Conservation (phyloP, 2,888 invertebrate species). For the Drosophila meridiana region DNA sequence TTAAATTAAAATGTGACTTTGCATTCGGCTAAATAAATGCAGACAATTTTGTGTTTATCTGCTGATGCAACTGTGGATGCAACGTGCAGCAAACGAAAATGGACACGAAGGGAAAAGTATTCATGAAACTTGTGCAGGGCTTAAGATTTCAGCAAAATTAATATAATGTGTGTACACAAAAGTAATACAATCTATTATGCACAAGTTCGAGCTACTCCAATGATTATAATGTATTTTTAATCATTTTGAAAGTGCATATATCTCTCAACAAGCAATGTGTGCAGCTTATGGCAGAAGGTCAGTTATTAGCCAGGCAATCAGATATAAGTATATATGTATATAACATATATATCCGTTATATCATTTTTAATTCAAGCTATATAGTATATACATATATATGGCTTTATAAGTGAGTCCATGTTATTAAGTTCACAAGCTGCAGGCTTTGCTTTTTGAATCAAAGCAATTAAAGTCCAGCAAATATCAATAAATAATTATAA, state of each 20-base stretch:
- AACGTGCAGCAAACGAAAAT: background rate
- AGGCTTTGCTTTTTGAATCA: too few relatives aligned
- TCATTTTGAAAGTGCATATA: background rate
- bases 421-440: too few relatives aligned
- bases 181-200: background rate
- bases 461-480: too few relatives aligned
- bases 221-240: background rate
- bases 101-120: background rate
- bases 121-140: background rate
- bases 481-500: too few relatives aligned
- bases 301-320: too few relatives aligned
- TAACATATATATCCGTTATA: too few relatives aligned
- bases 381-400: too few relatives aligned
- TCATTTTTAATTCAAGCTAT: too few relatives aligned
- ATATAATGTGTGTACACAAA: background rate
- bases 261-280: background rate
- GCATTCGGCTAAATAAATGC: slow-evolving; percentile 12
- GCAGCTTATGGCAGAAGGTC: background rate
- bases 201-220: background rate
- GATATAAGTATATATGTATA: too few relatives aligned
- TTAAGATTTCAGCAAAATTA: background rate
- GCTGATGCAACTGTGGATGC: background rate
- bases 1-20: slow-evolving; percentile 38
- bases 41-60: slow-evolving; percentile 31
- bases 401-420: too few relatives aligned